Evolutionary conservation across 2,888 invertebrate genomes (phyloP), one percentile per base, ranked within the genome.

Genomic region (Stictocephala bisonia): DNA sequence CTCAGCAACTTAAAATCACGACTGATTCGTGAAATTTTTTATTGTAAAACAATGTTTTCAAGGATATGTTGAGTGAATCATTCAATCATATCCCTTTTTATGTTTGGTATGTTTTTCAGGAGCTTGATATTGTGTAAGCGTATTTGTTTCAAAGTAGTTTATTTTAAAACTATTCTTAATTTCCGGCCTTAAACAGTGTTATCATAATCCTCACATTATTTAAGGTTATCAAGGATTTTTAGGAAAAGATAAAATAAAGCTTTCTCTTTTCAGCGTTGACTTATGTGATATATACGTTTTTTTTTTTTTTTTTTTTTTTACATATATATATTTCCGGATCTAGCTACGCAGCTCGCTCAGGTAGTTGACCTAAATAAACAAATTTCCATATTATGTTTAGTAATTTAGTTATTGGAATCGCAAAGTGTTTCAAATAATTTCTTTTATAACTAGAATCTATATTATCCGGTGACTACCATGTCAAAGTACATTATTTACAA

Each of bases 291-390:
- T 50, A 4, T 48, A 48, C 27, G 22, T 56, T 29, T 29, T 50
- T 56, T 29, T 56, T 11, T 18, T 29, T 56, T 31, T 56, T 56
- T 27, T 56, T 56, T 29, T 18, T 18, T 31, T 56, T n/a, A n/a
- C n/a, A n/a, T n/a, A n/a, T n/a, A n/a, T n/a, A n/a, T n/a, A n/a
- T n/a, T n/a, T n/a, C n/a, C n/a, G n/a, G n/a, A n/a, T n/a, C n/a
- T n/a, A n/a, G n/a, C n/a, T n/a, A n/a, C n/a, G n/a, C n/a, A n/a
- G n/a, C n/a, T n/a, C n/a, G n/a, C n/a, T n/a, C n/a, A n/a, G n/a
- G n/a, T n/a, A n/a, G n/a, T n/a, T n/a, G n/a, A n/a, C n/a, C n/a
- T n/a, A n/a, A n/a, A n/a, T n/a, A n/a, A n/a, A n/a, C n/a, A n/a
- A n/a, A n/a, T n/a, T n/a, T n/a, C n/a, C n/a, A n/a, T n/a, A n/a